Conservation (phyloP, 2,888 invertebrate species). For the Noctua comes region DNA sequence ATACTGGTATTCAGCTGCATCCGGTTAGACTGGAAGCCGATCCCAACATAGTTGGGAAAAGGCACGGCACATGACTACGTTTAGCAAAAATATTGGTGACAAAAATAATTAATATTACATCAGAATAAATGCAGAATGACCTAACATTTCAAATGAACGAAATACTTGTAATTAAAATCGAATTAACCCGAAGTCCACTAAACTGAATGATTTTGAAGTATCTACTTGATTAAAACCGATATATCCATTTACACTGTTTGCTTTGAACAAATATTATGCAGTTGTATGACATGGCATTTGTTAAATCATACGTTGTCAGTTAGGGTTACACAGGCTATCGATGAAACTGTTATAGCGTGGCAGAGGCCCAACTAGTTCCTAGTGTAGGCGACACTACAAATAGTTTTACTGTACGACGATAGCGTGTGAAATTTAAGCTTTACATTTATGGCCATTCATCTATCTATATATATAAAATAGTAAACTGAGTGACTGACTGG, state of each 20-base stretch:
- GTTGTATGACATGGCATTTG: not conserved
- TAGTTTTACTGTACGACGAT: conserved; percentile 16
- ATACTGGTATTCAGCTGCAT: too few relatives aligned
- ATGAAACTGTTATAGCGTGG: conserved; percentile 19
- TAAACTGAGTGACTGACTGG: too few relatives aligned
- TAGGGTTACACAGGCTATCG: not conserved
- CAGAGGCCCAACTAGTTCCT: conserved; percentile 2
- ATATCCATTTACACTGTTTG: not conserved
- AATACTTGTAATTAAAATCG: conserved; percentile 5
- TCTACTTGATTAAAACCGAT: not conserved
- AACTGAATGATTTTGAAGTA: conserved; percentile 4
- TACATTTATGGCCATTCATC: not conserved
- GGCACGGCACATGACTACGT: too few relatives aligned
- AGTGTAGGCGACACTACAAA: not conserved
- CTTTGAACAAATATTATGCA: conserved; percentile 28
- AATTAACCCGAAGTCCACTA: not conserved
- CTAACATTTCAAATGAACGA: not conserved
- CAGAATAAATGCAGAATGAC: not conserved
- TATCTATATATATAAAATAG: too few relatives aligned
- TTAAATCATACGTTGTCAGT: conserved; percentile 20
- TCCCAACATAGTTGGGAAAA: too few relatives aligned
- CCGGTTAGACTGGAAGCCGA: too few relatives aligned
- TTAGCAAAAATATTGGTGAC: not conserved
- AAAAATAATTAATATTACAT: not conserved
- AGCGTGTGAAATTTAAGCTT: not conserved